Evolutionary conservation across 37 sponge, comb jelly and placozoan species (phyloP).

Genomic region (Ianthella basta): DNA sequence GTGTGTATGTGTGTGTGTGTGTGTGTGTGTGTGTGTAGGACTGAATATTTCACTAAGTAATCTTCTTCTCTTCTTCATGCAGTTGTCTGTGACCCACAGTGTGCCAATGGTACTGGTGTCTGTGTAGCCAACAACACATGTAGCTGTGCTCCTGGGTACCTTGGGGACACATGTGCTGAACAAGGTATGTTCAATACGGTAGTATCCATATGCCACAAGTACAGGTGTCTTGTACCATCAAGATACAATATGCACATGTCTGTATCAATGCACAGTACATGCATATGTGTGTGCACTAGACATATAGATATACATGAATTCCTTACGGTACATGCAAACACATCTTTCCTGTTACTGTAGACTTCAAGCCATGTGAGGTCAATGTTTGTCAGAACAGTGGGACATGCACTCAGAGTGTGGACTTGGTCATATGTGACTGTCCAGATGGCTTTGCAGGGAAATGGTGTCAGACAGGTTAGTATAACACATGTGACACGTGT

Average conservation of each 20-base stretch:
- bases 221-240: no score
- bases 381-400: slow-evolving; percentile 34
- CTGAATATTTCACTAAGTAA: no score
- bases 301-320: neutral
- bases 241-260: no score
- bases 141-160: slow-evolving; percentile 50
- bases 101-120: slow-evolving; percentile 60
- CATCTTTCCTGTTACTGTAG: no score
- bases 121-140: slow-evolving; percentile 65
- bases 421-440: slow-evolving; percentile 26
- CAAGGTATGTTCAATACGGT: neutral
- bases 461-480: slow-evolving; percentile 26
- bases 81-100: slow-evolving; percentile 60
- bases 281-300: no score
- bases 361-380: slow-evolving; percentile 19
- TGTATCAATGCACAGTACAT: no score
- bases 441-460: slow-evolving; percentile 32
- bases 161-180: slow-evolving; percentile 50
- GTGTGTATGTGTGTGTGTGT: no score
- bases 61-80: no score
- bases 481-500: no score
- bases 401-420: slow-evolving; percentile 4
- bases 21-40: no score
- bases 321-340: neutral
- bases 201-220: no score